Evolutionary conservation across 2,888 invertebrate genomes (phyloP).

Genomic region (Ceraclea dissimilis): DNA sequence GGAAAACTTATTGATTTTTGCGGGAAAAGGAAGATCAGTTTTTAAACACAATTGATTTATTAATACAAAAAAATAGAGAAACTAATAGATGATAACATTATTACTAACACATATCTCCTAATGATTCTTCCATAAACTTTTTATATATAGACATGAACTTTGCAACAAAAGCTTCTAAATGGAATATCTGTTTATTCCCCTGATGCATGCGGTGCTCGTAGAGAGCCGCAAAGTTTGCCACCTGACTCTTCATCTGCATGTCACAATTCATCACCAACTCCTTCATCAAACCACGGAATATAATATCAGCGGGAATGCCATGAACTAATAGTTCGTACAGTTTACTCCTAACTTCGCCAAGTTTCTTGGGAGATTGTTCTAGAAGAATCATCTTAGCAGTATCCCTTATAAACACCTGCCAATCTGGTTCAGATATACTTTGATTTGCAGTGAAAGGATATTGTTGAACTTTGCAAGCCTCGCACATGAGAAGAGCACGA

Average conservation of each 20-base stretch:
- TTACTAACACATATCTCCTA: slow-evolving; percentile 50
- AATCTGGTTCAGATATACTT: slow-evolving; percentile 81
- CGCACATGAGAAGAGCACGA: slow-evolving; percentile 86
- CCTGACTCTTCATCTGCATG: slow-evolving; percentile 76
- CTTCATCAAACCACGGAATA: slow-evolving; percentile 79
- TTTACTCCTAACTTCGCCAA: slow-evolving; percentile 77
- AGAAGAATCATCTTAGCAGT: slow-evolving; percentile 80
- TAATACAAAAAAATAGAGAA: too few species aligned
- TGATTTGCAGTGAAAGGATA: slow-evolving; percentile 78
- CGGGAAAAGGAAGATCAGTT: too few species aligned
- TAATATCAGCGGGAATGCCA: slow-evolving; percentile 87
- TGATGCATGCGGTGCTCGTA: slow-evolving; percentile 89
- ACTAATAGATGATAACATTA: too few species aligned
- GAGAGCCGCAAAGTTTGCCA: slow-evolving; percentile 77
- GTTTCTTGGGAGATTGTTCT: slow-evolving; percentile 79
- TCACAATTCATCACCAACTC: slow-evolving; percentile 87
- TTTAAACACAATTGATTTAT: too few species aligned
- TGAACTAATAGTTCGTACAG: slow-evolving; percentile 91
- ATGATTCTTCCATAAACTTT: slow-evolving; percentile 70
- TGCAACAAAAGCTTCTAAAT: slow-evolving; percentile 94
- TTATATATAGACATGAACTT: slow-evolving; percentile 94
- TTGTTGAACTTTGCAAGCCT: slow-evolving; percentile 87
- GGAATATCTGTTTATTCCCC: slow-evolving; percentile 92
- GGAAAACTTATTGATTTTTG: too few species aligned
- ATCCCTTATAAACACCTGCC: slow-evolving; percentile 81